Percentiles rank a stretch among this genome's conserved stretches.
Evolutionary conservation across 2,888 invertebrate species (phyloP).

Genomic region (Drosophila melanosoma): DNA sequence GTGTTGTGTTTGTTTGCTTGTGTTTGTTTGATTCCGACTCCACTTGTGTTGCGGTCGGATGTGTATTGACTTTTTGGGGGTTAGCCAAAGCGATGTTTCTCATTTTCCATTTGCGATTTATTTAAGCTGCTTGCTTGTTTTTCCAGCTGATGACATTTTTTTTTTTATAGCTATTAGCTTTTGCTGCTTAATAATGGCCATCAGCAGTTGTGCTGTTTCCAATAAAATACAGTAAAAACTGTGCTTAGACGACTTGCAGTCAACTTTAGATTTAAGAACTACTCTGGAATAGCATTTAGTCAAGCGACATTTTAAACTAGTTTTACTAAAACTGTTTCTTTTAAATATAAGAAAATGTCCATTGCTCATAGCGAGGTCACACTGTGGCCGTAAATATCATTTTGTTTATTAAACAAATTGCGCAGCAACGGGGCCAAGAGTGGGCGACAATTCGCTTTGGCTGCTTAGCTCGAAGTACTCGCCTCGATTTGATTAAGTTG

Average conservation of each 20-base stretch:
- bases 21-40: constrained; percentile 1
- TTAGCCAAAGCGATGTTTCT: neutral
- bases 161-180: constrained; percentile 38
- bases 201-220: constrained; percentile 42
- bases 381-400: constrained; percentile 43
- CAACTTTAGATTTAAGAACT: neutral
- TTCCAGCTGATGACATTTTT: constrained; percentile 46
- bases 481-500: constrained; percentile 67
- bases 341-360: too few relatives aligned
- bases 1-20: constrained; percentile 26
- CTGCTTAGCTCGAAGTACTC: constrained; percentile 39
- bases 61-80: constrained; percentile 19
- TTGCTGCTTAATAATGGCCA: constrained; percentile 50
- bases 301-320: neutral
- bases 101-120: neutral
- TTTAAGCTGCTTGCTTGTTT: constrained; percentile 19
- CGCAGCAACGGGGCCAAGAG: constrained; percentile 50
- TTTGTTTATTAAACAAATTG: constrained; percentile 62
- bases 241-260: neutral
- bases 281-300: neutral
- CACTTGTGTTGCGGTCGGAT: constrained; percentile 22
- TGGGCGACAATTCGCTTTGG: constrained; percentile 51
- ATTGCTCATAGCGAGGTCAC: constrained; percentile 7
- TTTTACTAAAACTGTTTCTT: neutral
- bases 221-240: constrained; percentile 43